These are phyloP conservation scores for Alligator mississippiensis DNA, from an alignment of 2,113 vertebrate genomes.

Conservation along the genomic window DNA sequence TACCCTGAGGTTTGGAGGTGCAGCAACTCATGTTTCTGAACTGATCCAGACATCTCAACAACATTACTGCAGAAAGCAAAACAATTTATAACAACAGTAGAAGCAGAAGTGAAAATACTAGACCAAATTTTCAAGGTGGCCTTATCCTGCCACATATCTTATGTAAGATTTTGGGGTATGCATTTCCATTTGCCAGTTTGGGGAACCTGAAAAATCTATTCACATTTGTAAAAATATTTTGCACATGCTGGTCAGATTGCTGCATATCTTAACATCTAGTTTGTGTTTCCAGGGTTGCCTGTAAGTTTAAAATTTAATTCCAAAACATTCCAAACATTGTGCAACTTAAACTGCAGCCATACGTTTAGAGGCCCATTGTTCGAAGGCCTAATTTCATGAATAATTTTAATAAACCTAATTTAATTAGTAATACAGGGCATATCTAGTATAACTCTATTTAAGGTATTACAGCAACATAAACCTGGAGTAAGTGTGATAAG, in stretches of 20 bases:
- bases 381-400: background rate
- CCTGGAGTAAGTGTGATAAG: background rate
- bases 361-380: background rate
- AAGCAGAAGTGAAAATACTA: too few relatives aligned
- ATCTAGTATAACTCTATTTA: background rate
- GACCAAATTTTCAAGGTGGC: too few relatives aligned
- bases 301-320: background rate
- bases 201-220: background rate
- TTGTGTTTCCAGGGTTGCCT: background rate
- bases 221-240: background rate
- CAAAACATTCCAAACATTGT: background rate
- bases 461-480: background rate
- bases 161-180: background rate
- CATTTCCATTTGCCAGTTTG: background rate
- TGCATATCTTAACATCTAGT: background rate
- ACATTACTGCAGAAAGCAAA: too few relatives aligned
- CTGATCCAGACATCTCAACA: too few relatives aligned
- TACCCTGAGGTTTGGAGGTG: too few relatives aligned
- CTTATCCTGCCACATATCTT: background rate
- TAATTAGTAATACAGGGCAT: background rate
- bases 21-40: too few relatives aligned
- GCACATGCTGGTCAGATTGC: fast-evolving
- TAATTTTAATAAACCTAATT: background rate
- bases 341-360: background rate
- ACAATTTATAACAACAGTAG: too few relatives aligned